These are phyloP conservation scores for Synergus laeviventris DNA, from an alignment of 2,888 invertebrate species.

Conservation along the genomic window DNA sequence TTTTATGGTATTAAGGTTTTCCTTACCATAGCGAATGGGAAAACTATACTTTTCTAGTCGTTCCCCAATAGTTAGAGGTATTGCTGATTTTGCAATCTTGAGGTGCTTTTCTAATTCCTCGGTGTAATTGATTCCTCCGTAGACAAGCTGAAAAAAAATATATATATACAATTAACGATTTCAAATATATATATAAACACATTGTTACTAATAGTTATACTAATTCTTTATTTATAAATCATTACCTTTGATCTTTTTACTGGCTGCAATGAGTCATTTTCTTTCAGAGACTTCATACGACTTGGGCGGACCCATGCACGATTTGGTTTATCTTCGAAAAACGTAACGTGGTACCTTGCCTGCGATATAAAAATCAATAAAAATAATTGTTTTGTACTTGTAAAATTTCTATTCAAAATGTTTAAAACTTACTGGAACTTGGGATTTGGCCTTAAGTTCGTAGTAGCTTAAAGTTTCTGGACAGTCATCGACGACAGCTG, in stretches of 20 bases:
- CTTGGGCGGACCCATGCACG: not conserved
- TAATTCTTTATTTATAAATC: not conserved
- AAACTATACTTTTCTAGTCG: conserved; percentile 54
- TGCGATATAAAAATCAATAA: conserved; percentile 67
- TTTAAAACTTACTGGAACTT: conserved; percentile 50
- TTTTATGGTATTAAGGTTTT: not conserved
- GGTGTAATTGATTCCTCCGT: conserved; percentile 25
- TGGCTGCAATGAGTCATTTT: not conserved
- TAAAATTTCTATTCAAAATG: not conserved
- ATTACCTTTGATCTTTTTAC: conserved; percentile 7
- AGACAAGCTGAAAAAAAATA: conserved; percentile 8
- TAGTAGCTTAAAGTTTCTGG: conserved; percentile 76
- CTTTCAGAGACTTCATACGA: not conserved
- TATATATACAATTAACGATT: not conserved
- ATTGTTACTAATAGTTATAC: not conserved
- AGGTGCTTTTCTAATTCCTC: conserved; percentile 41
- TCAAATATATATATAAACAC: not conserved
- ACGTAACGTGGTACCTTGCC: conserved; percentile 79
- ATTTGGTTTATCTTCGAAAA: conserved; percentile 74
- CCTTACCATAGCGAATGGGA: conserved; percentile 10
- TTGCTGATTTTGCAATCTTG: conserved; percentile 47
- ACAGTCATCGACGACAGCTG: conserved; percentile 84
- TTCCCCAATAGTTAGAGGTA: conserved; percentile 50
- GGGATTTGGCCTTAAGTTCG: conserved; percentile 35
- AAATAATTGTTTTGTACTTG: conserved; percentile 25